Evolutionary conservation across 2,797 vertebrate genomes (phyloP).

Genomic region (Allobates femoralis): DNA sequence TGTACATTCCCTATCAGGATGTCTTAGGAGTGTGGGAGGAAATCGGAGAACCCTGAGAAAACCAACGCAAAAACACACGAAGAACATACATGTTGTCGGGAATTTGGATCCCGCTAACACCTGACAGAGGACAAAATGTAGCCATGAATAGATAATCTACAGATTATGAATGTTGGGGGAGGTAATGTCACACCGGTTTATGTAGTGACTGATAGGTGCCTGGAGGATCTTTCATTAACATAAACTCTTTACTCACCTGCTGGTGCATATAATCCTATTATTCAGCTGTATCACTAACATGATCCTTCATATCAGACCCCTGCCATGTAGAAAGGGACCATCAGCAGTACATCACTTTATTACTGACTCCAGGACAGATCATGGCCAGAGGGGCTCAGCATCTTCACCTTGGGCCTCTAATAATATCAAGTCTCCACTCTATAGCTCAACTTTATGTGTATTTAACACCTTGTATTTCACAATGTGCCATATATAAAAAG

Average conservation of each 20-base stretch:
- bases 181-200: neutral
- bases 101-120: neutral
- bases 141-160: neutral
- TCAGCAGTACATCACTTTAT: neutral
- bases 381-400: slow-evolving; percentile 17
- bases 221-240: slow-evolving; percentile 1
- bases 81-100: too few species aligned
- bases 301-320: neutral
- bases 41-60: too few species aligned
- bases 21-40: too few species aligned
- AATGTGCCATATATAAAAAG: too few species aligned
- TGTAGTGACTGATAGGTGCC: slow-evolving; percentile 33
- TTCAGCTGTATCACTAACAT: slow-evolving; percentile 23
- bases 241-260: slow-evolving; percentile 45
- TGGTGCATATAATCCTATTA: slow-evolving; percentile 49
- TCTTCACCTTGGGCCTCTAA: neutral
- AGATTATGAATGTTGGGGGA: neutral
- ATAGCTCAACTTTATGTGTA: too few species aligned
- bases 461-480: too few species aligned
- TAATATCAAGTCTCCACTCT: too few species aligned
- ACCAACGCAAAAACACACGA: too few species aligned
- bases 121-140: neutral
- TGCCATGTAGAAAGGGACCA: neutral
- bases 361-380: neutral
- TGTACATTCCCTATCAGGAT: too few species aligned